A percentile compares a stretch with the other conserved stretches of the same genome.
These are phyloP conservation scores for Stomatorhinus ivindoensis DNA, from an alignment of 2,113 vertebrate genomes.

Conservation along the genomic window DNA sequence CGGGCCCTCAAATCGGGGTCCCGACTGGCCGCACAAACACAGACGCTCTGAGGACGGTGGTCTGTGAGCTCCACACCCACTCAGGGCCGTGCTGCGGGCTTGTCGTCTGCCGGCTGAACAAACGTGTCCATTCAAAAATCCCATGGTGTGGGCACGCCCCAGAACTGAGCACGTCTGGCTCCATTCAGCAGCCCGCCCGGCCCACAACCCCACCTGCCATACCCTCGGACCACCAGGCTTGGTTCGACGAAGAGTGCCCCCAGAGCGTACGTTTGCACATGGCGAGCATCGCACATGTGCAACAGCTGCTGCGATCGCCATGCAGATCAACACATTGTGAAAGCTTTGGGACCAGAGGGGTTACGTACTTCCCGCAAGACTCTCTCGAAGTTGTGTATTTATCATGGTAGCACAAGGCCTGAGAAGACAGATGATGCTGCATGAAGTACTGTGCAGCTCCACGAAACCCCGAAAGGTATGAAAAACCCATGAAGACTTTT, in stretches of 20 bases:
- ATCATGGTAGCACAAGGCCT: background rate
- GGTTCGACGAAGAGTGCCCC: background rate
- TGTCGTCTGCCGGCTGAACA: background rate
- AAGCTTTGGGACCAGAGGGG: background rate
- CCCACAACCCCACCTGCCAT: background rate
- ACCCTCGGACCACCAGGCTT: background rate
- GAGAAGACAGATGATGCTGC: background rate
- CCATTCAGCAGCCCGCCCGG: background rate
- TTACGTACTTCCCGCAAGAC: background rate
- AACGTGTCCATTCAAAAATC: background rate
- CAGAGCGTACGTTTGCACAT: background rate
- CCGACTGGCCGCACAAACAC: background rate
- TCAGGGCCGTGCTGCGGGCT: background rate
- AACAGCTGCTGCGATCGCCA: background rate
- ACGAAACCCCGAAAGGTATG: background rate
- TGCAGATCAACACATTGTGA: background rate
- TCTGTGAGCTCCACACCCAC: background rate
- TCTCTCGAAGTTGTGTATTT: background rate
- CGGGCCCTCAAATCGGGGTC: background rate
- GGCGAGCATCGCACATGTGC: background rate
- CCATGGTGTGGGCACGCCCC: background rate
- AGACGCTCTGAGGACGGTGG: background rate
- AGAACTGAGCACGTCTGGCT: background rate
- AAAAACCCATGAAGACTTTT: background rate
- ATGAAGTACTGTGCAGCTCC: background rate